Percentiles rank a stretch among this genome's conserved stretches.
These are phyloP conservation scores for Polypterus senegalus DNA, from an alignment of 2,113 vertebrate genomes.

Conservation along the genomic window DNA sequence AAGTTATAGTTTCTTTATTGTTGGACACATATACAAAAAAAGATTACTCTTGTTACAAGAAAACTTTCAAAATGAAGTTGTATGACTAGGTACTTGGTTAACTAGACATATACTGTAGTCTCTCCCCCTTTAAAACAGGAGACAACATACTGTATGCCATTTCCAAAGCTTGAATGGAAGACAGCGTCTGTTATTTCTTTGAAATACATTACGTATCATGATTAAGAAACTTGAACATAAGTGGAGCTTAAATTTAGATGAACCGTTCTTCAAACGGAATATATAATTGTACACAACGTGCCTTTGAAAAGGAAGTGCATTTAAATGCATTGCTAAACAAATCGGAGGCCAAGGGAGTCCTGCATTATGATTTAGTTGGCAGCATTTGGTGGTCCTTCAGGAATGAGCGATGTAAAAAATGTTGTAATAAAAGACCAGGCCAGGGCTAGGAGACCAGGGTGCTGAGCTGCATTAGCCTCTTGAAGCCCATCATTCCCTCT, in stretches of 20 bases:
- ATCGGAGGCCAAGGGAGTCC: not conserved
- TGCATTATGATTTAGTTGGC: constrained; percentile 58
- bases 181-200: not conserved
- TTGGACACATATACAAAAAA: not conserved
- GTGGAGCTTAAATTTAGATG: too few species aligned
- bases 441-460: constrained; percentile 75
- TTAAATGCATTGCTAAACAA: constrained; percentile 22
- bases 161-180: not conserved
- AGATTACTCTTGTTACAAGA: not conserved
- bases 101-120: not conserved
- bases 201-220: not conserved
- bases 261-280: too few species aligned
- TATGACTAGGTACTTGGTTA: not conserved
- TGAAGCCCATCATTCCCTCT: constrained; percentile 62
- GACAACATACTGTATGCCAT: not conserved
- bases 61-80: not conserved
- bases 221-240: not conserved
- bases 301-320: constrained; percentile 48
- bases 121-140: not conserved
- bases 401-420: constrained; percentile 92
- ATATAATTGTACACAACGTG: constrained; percentile 18
- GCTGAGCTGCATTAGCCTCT: constrained; percentile 46
- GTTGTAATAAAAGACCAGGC: constrained; percentile 91
- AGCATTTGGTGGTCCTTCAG: constrained; percentile 80
- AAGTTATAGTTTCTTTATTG: not conserved